These are phyloP conservation scores for Coilia nasus DNA, from an alignment of 2,797 vertebrate genomes.

Conservation along the genomic window DNA sequence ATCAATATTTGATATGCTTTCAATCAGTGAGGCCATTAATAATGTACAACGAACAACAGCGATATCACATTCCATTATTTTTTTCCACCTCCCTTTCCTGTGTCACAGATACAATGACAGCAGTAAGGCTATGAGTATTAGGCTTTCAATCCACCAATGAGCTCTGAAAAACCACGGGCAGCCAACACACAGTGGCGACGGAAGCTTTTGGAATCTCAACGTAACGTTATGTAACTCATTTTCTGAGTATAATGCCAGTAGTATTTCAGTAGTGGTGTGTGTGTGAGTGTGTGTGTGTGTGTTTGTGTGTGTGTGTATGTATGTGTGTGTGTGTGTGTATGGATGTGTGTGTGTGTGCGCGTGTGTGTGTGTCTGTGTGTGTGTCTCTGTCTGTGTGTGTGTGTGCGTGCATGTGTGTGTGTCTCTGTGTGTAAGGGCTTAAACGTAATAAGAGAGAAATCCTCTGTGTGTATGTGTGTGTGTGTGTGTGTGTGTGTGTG, in stretches of 20 bases:
- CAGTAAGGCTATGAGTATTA: background rate
- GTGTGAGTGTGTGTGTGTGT: too few relatives aligned
- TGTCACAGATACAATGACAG: background rate
- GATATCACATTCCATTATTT: constrained; percentile 19
- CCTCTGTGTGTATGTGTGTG: background rate
- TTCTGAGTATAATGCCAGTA: background rate
- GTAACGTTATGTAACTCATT: background rate
- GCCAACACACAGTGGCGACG: background rate
- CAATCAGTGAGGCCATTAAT: constrained; percentile 29
- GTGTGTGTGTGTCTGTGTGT: too few relatives aligned
- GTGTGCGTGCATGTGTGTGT: too few relatives aligned
- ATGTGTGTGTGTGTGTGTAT: too few relatives aligned
- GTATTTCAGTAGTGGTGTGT: background rate
- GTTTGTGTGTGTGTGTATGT: too few relatives aligned
- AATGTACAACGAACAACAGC: constrained; percentile 34
- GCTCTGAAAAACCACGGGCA: background rate
- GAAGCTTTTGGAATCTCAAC: too few relatives aligned
- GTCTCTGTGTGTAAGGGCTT: background rate
- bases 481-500: constrained; percentile 8
- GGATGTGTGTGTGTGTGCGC: too few relatives aligned
- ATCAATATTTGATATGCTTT: constrained; percentile 45
- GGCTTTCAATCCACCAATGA: constrained; percentile 5
- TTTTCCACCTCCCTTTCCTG: background rate
- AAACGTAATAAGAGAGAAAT: background rate
- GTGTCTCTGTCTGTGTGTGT: too few relatives aligned